A percentile compares a stretch with the other conserved stretches of the same genome.
Evolutionary conservation across 2,113 vertebrate genomes (phyloP).

Genomic region (Microcebus ravelobensis): DNA sequence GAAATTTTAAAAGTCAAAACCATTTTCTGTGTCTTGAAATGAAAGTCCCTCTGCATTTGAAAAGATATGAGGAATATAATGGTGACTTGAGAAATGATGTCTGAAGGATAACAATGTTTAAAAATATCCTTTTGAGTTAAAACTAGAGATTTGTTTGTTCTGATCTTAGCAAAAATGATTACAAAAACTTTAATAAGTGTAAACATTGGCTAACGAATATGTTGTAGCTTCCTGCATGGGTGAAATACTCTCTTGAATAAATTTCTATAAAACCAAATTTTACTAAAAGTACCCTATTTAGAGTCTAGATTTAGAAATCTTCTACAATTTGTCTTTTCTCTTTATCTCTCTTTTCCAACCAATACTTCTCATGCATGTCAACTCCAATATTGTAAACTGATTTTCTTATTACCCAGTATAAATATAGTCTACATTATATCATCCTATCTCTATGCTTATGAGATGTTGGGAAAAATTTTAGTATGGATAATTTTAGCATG

Average conservation of each 20-base stretch:
- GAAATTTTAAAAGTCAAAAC: not conserved
- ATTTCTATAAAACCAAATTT: not conserved
- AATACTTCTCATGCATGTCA: not conserved
- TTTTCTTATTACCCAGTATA: not conserved
- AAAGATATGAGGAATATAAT: not conserved
- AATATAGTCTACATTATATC: not conserved
- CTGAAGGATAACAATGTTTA: conserved; percentile 5
- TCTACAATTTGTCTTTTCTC: not conserved
- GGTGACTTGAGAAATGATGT: not conserved
- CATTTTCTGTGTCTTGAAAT: not conserved
- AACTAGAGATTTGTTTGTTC: not conserved
- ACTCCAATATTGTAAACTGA: not conserved
- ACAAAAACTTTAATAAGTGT: not conserved
- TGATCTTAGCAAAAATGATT: not conserved
- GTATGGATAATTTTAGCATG: not conserved
- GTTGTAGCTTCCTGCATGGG: not conserved
- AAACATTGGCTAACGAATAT: conserved; percentile 15
- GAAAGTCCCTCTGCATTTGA: not conserved
- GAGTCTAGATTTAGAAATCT: not conserved
- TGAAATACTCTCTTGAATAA: not conserved
- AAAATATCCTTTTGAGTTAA: not conserved
- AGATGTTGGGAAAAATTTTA: not conserved
- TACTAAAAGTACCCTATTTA: not conserved
- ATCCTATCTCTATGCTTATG: not conserved
- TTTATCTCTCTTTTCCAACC: not conserved